A percentile compares a stretch with the other conserved stretches of the same genome.
Conservation (phyloP, 1,140 invertebrate genomes). For the Octopus sinensis region DNA sequence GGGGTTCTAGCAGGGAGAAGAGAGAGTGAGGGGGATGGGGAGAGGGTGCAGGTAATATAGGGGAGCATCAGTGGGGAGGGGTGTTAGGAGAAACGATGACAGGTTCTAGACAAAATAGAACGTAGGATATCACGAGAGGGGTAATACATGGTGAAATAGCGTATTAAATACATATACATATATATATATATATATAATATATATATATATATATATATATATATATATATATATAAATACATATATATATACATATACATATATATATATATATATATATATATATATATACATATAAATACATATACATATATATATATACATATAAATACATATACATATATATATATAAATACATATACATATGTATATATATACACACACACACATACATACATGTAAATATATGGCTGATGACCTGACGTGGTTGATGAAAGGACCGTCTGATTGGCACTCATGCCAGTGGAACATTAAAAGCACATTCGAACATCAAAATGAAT, state of each 20-base stretch:
- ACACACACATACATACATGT: neutral
- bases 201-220: conserved; percentile 2
- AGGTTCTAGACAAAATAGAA: no score
- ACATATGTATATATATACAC: neutral
- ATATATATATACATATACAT: neutral
- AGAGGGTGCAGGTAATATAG: no score
- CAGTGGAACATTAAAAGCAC: no score
- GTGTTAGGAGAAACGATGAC: no score
- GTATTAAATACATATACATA: neutral
- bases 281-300: neutral
- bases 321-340: neutral
- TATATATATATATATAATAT: neutral
- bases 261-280: neutral
- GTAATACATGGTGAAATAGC: no score
- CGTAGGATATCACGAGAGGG: no score
- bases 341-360: neutral
- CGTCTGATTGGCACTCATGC: no score
- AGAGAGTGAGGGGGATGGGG: no score
- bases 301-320: neutral
- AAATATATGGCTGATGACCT: neutral
- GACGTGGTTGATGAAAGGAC: no score
- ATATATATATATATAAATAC: neutral
- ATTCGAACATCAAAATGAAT: no score
- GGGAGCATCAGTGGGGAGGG: no score
- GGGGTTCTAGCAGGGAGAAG: no score